phyloP scores from a whole-genome alignment of 2,113 vertebrate genomes.

The Ptyas mucosa region DNA sequence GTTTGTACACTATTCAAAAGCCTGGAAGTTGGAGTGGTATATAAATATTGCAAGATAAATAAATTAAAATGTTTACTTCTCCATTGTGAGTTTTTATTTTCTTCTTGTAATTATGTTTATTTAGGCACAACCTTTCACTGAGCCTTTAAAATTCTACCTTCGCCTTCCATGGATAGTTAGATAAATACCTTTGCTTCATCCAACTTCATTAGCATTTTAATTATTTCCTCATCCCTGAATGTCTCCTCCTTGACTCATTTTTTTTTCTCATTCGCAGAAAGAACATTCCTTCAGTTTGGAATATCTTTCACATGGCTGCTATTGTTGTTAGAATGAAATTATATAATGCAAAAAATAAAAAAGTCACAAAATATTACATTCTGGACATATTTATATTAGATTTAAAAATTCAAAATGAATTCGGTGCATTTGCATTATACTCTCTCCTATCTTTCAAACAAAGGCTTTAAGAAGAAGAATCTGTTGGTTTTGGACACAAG shows the following conservation, averaged over 20 bases:
- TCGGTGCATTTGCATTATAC: neutral
- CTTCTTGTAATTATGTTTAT: neutral
- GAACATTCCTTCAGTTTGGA: neutral
- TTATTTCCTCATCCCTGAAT: constrained; percentile 1
- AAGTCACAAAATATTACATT: neutral
- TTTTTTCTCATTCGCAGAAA: neutral
- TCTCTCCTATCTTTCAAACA: neutral
- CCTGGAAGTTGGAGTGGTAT: neutral
- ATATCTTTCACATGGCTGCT: neutral
- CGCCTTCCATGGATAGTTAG: neutral
- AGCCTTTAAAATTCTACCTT: neutral
- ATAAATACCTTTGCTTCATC: neutral
- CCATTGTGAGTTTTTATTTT: neutral
- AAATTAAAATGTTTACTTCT: neutral
- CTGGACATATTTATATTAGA: neutral
- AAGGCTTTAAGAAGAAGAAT: neutral
- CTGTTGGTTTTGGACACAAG: neutral
- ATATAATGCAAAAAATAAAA: neutral
- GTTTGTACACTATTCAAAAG: neutral
- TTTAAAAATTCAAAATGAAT: neutral
- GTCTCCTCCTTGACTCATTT: neutral
- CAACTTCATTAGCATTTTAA: constrained; percentile 14
- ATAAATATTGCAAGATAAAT: neutral
- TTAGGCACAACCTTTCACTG: neutral
- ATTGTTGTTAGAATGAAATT: neutral